Evolutionary conservation across 2,888 invertebrate species (phyloP), one percentile per base, ranked within the genome.

Genomic region (Meloe dianella): DNA sequence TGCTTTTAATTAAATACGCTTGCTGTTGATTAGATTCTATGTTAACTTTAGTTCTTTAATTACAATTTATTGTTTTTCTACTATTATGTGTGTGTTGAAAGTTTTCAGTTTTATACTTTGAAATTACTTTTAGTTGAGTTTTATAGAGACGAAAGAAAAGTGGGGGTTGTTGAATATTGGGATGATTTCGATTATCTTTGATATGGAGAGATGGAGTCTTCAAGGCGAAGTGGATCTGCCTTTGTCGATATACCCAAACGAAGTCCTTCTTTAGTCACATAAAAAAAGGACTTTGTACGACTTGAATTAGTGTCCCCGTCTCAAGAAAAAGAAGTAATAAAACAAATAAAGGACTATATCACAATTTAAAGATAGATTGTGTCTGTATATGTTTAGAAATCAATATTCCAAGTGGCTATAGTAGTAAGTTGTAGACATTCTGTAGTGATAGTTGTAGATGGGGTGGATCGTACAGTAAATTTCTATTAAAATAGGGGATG

Each of bases 11-110:
- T 54, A 54, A 27, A 54, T 51, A 8, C 12, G 12, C 12, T 24
- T 14, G 24, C 14, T 24, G 12, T 10, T 54, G 24, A 54, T 54
- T 54, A 54, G 24, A 14, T 54, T 54, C 9, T 10, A 24, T 20
- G 17, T 47, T 17, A 47, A 47, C 20, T 54, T 24, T 24, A 54
- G 8, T 9, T 47, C 10, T 24, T 68, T 68, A 60, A 59, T 62
- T 38, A 32, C 60, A 60, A 68, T 65, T 68, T 68, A 65, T 65
- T 65, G 68, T 64, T 64, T 58, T 32, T 61, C 51, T 61, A 32
- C 54, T 61, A 63, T 67, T 60, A 38, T 35, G n/a, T 58, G 56
- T 24, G n/a, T 22, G 20, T 32, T 27, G 20, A 9, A 41, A 41
- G 17, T 51, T 38, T 12, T 17, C 24, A 30, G 29, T 60, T 32